Percentiles rank a stretch among this genome's conserved stretches.
Evolutionary conservation across 2,113 vertebrate genomes (phyloP).

Genomic region (Stigmatopora nigra): DNA sequence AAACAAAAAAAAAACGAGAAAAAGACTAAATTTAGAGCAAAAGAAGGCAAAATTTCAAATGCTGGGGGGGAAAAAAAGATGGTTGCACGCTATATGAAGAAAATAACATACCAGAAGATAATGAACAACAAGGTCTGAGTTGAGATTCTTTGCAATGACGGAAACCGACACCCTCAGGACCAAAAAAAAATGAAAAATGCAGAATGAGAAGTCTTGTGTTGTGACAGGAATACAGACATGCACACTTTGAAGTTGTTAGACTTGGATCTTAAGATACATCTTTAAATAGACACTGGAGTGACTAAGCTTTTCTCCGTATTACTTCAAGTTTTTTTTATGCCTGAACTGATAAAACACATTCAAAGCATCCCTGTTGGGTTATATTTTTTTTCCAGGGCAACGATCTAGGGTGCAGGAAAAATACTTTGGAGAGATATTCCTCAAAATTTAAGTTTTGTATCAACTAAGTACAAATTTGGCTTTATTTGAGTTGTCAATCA

Average conservation of each 20-base stretch:
- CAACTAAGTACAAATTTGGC: not conserved
- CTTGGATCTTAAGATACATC: not conserved
- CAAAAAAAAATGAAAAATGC: conserved; percentile 13
- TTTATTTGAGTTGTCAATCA: not conserved
- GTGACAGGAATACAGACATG: conserved; percentile 42
- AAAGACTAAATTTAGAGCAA: not conserved
- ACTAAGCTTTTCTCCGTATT: not conserved
- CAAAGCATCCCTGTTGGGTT: not conserved
- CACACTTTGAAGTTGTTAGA: not conserved
- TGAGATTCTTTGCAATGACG: conserved; percentile 25
- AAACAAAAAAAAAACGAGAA: not conserved
- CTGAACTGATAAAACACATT: not conserved
- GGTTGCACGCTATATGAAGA: not conserved
- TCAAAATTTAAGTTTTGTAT: not conserved
- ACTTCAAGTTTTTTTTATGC: not conserved
- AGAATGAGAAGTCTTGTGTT: conserved; percentile 37
- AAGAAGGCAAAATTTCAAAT: not conserved
- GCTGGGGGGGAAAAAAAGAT: not conserved
- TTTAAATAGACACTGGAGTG: not conserved
- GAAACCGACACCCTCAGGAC: conserved; percentile 22
- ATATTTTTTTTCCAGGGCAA: not conserved
- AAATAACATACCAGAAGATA: not conserved
- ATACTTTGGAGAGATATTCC: not conserved
- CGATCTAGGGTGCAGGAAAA: not conserved
- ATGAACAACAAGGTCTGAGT: not conserved